These are phyloP conservation scores for Pomacea canaliculata DNA, from an alignment of 2,888 invertebrate genomes.

Conservation along the genomic window DNA sequence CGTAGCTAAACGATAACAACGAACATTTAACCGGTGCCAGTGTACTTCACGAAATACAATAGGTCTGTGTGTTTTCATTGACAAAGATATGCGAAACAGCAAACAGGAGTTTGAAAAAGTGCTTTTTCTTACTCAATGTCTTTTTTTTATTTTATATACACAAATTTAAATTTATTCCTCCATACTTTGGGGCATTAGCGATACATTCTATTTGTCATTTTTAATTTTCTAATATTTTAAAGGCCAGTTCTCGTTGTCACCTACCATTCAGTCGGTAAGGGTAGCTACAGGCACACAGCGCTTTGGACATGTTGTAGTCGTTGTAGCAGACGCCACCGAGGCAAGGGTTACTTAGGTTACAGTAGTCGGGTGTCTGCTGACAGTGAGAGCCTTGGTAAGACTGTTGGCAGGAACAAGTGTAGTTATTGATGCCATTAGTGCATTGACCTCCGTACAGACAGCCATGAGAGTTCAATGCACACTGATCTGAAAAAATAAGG, in stretches of 20 bases:
- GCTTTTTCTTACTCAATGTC: no score
- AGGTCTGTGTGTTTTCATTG: no score
- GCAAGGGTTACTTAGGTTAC: conserved; percentile 27
- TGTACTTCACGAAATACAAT: no score
- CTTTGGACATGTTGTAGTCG: conserved; percentile 20
- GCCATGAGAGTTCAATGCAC: conserved; percentile 38
- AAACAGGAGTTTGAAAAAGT: no score
- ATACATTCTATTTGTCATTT: no score
- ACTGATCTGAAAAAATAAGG: conserved; percentile 41
- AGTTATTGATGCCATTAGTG: conserved; percentile 73
- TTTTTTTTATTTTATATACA: no score
- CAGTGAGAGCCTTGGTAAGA: conserved; percentile 66
- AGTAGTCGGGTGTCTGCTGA: conserved; percentile 10
- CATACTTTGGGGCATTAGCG: no score
- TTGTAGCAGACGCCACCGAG: conserved; percentile 16
- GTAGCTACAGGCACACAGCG: conserved; percentile 26
- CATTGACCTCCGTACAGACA: conserved; percentile 50
- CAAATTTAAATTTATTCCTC: no score
- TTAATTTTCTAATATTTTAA: no score
- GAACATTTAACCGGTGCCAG: no score
- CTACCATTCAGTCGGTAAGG: neutral
- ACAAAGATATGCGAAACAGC: no score
- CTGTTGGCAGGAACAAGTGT: conserved; percentile 81
- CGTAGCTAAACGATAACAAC: no score
- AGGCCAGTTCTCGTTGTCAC: neutral